Percentiles rank a stretch among this genome's conserved stretches.
phyloP scores from a whole-genome alignment of 2,888 invertebrate species.

The Bellardia pandia region DNA sequence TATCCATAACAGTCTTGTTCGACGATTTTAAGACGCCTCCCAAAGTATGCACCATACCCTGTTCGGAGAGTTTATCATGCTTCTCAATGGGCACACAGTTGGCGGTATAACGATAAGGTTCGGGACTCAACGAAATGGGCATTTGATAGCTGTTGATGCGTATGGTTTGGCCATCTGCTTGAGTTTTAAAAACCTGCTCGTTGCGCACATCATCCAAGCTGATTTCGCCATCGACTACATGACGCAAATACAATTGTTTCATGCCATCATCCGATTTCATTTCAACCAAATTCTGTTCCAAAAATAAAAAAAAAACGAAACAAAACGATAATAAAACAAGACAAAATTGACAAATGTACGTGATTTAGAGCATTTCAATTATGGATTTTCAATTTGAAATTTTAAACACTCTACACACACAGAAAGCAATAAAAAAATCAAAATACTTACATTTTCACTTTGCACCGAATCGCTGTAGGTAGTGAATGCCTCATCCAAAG shows the following conservation, averaged over 20 bases:
- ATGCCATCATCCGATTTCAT: conserved; percentile 81
- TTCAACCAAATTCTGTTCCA: conserved; percentile 85
- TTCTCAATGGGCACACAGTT: conserved; percentile 88
- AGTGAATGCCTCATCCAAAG: conserved; percentile 87
- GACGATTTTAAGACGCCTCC: conserved; percentile 87
- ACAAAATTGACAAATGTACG: neutral
- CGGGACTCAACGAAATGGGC: conserved; percentile 78
- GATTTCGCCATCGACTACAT: conserved; percentile 86
- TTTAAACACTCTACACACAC: conserved; percentile 2
- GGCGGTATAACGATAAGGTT: conserved; percentile 85
- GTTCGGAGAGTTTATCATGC: conserved; percentile 87
- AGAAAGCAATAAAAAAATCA: too few species aligned
- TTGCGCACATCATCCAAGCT: conserved; percentile 86
- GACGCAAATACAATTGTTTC: conserved; percentile 85
- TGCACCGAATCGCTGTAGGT: conserved; percentile 85
- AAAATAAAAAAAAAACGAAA: conserved; percentile 9
- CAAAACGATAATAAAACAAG: neutral
- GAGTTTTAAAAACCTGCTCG: conserved; percentile 84
- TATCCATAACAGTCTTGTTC: conserved; percentile 85
- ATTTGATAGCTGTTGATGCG: conserved; percentile 83
- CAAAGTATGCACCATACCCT: conserved; percentile 88
- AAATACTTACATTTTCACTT: conserved; percentile 84
- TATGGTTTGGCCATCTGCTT: conserved; percentile 81
- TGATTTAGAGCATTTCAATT: conserved; percentile 33
- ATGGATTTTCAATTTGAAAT: conserved; percentile 19